Evolutionary conservation across 2,797 vertebrate genomes (phyloP).

Genomic region (Lacerta viridis): DNA sequence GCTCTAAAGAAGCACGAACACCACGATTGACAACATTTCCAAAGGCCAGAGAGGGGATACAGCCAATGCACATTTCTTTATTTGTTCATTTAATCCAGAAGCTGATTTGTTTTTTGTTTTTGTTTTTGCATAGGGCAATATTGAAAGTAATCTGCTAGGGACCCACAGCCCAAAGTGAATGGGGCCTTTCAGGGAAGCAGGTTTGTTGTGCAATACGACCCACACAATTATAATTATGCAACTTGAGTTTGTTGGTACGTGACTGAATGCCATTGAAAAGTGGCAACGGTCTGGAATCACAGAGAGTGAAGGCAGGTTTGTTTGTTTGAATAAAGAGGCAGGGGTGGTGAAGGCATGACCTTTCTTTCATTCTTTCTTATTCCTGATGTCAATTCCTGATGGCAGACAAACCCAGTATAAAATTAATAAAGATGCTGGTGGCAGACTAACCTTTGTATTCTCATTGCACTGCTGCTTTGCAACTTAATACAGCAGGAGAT

Average conservation of each 20-base stretch:
- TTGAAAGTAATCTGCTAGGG: not conserved
- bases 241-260: too few species aligned
- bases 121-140: not conserved
- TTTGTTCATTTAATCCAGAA: constrained; percentile 1
- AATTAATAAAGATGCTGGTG: not conserved
- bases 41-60: not conserved
- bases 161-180: not conserved
- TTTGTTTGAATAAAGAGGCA: too few species aligned
- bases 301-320: too few species aligned
- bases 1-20: not conserved
- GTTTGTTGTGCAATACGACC: not conserved
- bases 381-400: too few species aligned
- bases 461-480: not conserved
- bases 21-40: not conserved
- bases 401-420: not conserved
- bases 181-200: not conserved
- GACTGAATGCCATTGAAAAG: not conserved
- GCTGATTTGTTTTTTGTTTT: not conserved
- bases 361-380: too few species aligned
- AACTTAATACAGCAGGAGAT: not conserved
- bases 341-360: too few species aligned
- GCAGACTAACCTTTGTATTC: too few species aligned
- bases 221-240: not conserved
- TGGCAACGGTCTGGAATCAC: too few species aligned
- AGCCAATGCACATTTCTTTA: not conserved